Evolutionary conservation across 2,888 invertebrate species (phyloP).

Genomic region (Lacanobia wlatinum): DNA sequence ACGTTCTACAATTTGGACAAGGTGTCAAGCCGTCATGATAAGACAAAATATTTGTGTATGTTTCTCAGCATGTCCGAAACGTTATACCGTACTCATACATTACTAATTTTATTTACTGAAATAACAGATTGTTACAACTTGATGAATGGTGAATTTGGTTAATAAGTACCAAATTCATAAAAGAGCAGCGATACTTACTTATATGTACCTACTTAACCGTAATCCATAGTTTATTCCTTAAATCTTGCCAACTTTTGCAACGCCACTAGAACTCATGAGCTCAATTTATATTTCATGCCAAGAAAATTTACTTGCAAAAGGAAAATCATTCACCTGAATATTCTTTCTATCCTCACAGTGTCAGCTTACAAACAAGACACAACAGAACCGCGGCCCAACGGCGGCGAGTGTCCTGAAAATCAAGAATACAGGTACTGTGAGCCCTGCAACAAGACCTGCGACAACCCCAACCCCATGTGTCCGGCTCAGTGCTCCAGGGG

Average conservation of each 20-base stretch:
- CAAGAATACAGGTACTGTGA: slow-evolving; percentile 83
- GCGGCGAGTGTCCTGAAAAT: slow-evolving; percentile 72
- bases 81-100: slow-evolving; percentile 16
- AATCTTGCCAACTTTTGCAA: background rate
- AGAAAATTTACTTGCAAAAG: background rate
- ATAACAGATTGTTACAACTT: background rate
- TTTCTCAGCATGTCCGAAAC: background rate
- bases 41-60: slow-evolving; percentile 19
- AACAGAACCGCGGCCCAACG: slow-evolving; percentile 75
- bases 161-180: too few relatives aligned
- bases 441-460: slow-evolving; percentile 78
- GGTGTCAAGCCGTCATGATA: slow-evolving; percentile 8
- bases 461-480: slow-evolving; percentile 79
- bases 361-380: slow-evolving; percentile 71
- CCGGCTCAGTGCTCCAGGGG: slow-evolving; percentile 81
- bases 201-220: too few relatives aligned
- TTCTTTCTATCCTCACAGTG: slow-evolving; percentile 42
- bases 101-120: slow-evolving; percentile 3
- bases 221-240: background rate
- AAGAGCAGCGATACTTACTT: too few relatives aligned
- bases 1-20: background rate
- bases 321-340: too few relatives aligned
- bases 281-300: background rate
- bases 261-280: background rate
- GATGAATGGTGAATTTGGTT: too few relatives aligned